Evolutionary conservation across 2,888 invertebrate genomes (phyloP).

Genomic region (Nomada ruficornis): DNA sequence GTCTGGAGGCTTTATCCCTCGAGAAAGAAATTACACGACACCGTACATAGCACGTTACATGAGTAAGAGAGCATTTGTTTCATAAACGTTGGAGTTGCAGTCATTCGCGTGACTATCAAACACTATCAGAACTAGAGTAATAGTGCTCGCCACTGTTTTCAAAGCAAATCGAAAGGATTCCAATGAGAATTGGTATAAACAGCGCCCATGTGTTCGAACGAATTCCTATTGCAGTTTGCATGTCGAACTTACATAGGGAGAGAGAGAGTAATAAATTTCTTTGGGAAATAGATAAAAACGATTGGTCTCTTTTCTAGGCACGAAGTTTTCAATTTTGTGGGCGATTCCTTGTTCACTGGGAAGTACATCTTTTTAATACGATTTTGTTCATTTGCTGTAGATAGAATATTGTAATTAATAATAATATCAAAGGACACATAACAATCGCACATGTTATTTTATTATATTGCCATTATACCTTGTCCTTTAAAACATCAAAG

Average conservation of each 20-base stretch:
- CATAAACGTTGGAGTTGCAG: conserved; percentile 10
- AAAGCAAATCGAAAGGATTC: background rate
- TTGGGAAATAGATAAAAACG: conserved; percentile 11
- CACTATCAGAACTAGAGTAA: background rate
- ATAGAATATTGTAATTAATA: too few relatives aligned
- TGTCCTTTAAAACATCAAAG: too few relatives aligned
- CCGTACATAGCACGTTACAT: background rate
- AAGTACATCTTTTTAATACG: background rate
- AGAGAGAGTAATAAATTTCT: conserved; percentile 3
- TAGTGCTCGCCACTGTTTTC: background rate
- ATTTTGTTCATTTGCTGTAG: too few relatives aligned
- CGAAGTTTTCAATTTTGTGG: background rate
- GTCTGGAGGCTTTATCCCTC: conserved; percentile 2
- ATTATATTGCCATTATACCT: too few relatives aligned
- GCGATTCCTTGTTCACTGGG: background rate
- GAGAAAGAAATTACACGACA: conserved; percentile 13
- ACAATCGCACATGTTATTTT: too few relatives aligned
- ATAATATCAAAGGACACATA: too few relatives aligned
- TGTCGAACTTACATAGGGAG: background rate
- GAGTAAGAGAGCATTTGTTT: background rate
- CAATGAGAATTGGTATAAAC: conserved; percentile 5
- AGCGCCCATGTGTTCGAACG: background rate
- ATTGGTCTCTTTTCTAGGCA: background rate
- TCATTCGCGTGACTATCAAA: conserved; percentile 42
- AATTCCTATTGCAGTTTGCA: background rate